Conservation (phyloP, 2,797 vertebrate genomes). For the Sebastes kiyomatsui region DNA sequence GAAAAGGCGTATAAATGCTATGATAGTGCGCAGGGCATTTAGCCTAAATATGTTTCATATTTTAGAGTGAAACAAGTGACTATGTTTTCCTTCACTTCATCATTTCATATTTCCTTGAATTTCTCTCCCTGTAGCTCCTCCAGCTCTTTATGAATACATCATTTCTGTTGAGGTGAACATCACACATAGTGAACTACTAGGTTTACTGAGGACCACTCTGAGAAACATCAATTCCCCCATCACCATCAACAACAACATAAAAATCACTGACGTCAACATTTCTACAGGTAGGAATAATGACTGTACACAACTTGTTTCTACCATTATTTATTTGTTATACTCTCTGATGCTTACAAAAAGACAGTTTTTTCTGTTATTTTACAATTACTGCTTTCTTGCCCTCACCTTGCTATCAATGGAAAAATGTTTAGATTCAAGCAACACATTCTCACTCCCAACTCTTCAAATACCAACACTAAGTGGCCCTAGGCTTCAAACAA, state of each 20-base stretch:
- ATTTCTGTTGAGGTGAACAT: slow-evolving; percentile 40
- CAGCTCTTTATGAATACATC: slow-evolving; percentile 15
- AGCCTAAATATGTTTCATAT: neutral
- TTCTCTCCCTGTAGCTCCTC: slow-evolving; percentile 9
- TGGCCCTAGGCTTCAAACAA: too few species aligned
- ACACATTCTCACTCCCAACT: too few species aligned
- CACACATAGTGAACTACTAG: neutral
- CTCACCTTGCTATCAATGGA: too few species aligned
- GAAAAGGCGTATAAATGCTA: too few species aligned
- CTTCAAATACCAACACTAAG: too few species aligned
- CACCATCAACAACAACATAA: neutral
- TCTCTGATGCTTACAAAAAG: neutral
- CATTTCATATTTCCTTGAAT: neutral
- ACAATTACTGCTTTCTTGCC: neutral
- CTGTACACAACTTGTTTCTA: neutral
- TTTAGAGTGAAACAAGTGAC: too few species aligned
- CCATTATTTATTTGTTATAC: neutral
- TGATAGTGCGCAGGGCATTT: too few species aligned
- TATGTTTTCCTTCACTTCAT: too few species aligned
- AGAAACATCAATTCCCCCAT: slow-evolving; percentile 3
- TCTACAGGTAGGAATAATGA: slow-evolving; percentile 29
- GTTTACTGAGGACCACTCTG: slow-evolving; percentile 27
- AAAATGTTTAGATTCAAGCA: too few species aligned
- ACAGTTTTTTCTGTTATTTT: neutral
- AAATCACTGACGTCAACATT: slow-evolving; percentile 14